A percentile compares a stretch with the other conserved stretches of the same genome.
Conservation (phyloP, 2,113 vertebrate species). For the Hassar affinis region DNA sequence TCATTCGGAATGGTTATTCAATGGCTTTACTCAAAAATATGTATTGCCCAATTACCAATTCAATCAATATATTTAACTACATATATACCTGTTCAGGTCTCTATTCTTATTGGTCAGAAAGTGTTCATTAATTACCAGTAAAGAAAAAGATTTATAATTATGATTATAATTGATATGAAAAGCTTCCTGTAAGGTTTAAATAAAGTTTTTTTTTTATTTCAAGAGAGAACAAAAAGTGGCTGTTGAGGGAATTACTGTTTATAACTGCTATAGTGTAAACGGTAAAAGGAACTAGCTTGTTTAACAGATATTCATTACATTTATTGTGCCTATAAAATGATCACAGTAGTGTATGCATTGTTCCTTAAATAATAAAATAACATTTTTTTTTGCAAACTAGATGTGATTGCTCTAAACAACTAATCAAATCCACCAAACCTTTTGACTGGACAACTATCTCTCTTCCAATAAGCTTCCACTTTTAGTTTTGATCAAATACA, state of each 20-base stretch:
- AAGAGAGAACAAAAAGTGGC: neutral
- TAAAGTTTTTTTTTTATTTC: too few species aligned
- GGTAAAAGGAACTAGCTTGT: neutral
- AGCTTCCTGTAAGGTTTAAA: neutral
- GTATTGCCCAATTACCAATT: too few species aligned
- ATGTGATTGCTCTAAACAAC: neutral
- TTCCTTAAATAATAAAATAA: neutral
- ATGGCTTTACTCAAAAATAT: neutral
- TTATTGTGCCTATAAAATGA: neutral
- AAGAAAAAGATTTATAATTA: neutral
- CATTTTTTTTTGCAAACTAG: too few species aligned
- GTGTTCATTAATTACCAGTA: neutral
- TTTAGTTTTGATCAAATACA: neutral
- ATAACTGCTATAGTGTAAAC: neutral
- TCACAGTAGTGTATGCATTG: neutral
- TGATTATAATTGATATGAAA: neutral
- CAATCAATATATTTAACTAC: neutral
- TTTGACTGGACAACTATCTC: neutral
- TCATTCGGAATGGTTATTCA: neutral
- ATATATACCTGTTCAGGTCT: neutral
- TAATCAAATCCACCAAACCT: neutral
- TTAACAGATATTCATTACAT: neutral
- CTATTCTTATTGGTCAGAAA: neutral
- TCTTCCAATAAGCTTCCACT: neutral
- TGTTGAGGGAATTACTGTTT: neutral